Evolutionary conservation across 2,113 vertebrate species (phyloP).

Genomic region (Corydoras maculifer): DNA sequence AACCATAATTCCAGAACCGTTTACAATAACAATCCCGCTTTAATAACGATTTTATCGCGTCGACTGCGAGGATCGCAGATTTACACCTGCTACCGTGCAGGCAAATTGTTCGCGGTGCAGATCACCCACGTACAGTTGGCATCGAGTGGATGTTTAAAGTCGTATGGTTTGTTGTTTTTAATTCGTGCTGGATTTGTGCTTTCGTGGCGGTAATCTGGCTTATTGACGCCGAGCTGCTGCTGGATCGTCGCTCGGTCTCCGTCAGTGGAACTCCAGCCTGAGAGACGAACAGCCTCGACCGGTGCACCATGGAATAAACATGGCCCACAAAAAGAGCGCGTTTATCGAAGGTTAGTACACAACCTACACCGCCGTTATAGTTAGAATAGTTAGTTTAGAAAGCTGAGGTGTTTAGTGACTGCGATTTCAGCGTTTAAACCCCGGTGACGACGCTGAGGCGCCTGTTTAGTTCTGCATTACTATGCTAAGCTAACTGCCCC

Average conservation of each 20-base stretch:
- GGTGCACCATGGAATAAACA: conserved; percentile 60
- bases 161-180: neutral
- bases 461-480: neutral
- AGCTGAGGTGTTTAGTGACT: neutral
- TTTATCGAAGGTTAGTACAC: conserved; percentile 67
- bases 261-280: neutral
- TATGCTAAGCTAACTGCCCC: neutral
- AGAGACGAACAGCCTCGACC: conserved; percentile 14
- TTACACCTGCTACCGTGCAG: no score
- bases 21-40: no score
- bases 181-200: neutral
- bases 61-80: no score
- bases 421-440: neutral
- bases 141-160: no score
- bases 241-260: neutral
- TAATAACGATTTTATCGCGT: no score
- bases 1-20: no score
- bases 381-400: neutral
- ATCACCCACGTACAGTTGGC: no score
- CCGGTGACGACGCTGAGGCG: neutral
- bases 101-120: no score
- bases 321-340: conserved; percentile 61
- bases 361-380: neutral
- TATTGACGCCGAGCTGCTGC: conserved; percentile 1
- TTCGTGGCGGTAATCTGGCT: neutral